These are phyloP conservation scores for Anodontia alba DNA, from an alignment of 2,888 invertebrate species.

Conservation along the genomic window DNA sequence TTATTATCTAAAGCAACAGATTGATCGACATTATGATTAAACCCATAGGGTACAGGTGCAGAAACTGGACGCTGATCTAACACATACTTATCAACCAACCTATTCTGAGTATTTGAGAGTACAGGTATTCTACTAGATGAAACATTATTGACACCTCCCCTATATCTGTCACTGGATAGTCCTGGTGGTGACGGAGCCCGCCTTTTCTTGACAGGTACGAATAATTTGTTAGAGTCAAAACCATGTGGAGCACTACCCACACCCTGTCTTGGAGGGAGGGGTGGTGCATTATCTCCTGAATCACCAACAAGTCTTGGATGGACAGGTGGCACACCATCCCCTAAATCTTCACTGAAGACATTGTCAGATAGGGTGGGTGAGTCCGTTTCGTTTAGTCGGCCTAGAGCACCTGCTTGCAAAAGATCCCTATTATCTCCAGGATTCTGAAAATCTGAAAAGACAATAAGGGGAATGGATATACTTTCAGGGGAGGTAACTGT, in stretches of 20 bases:
- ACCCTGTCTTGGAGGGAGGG: neutral
- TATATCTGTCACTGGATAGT: constrained; percentile 27
- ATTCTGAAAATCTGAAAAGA: constrained; percentile 66
- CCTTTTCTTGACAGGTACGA: constrained; percentile 62
- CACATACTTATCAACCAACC: constrained; percentile 31
- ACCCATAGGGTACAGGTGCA: constrained; percentile 12
- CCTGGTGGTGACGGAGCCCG: constrained; percentile 47
- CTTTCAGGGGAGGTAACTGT: too few species aligned
- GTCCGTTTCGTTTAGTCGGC: constrained; percentile 42
- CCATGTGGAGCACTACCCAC: neutral
- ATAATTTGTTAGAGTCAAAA: constrained; percentile 58
- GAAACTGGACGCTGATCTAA: constrained; percentile 26
- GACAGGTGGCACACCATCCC: constrained; percentile 6
- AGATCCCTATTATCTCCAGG: constrained; percentile 57
- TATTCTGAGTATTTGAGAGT: constrained; percentile 29
- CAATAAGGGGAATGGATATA: too few species aligned
- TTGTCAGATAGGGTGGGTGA: constrained; percentile 60
- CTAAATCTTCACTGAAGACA: constrained; percentile 32
- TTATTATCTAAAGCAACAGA: constrained; percentile 28
- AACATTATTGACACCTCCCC: constrained; percentile 22
- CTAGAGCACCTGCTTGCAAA: constrained; percentile 52
- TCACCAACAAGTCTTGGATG: constrained; percentile 12
- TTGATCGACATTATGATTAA: neutral
- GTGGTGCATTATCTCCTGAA: constrained; percentile 13
- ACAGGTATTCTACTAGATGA: constrained; percentile 13